These are phyloP conservation scores for Linyphia triangularis DNA, from an alignment of 2,888 invertebrate species.

Conservation along the genomic window DNA sequence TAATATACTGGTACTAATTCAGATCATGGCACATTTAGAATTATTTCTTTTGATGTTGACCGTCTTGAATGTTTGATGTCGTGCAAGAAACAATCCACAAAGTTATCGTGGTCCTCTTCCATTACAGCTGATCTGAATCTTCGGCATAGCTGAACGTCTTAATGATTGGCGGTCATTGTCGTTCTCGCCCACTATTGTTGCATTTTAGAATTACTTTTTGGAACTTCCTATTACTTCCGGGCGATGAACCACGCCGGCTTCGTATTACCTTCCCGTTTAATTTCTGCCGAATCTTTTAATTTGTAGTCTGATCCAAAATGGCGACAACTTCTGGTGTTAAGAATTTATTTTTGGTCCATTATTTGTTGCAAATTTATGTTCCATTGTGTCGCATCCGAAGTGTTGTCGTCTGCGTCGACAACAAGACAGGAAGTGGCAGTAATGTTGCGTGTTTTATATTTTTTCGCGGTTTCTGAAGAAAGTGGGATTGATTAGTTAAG, in stretches of 20 bases:
- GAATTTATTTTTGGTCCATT: not conserved
- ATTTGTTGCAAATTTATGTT: not conserved
- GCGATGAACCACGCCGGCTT: slow-evolving; percentile 22
- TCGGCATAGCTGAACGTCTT: not conserved
- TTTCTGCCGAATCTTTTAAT: not conserved
- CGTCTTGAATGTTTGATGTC: no score
- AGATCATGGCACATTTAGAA: no score
- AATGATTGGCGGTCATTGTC: slow-evolving; percentile 47
- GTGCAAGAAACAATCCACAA: no score
- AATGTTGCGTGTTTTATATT: no score
- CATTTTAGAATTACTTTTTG: not conserved
- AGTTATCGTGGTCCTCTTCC: not conserved
- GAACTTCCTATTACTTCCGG: slow-evolving; percentile 21
- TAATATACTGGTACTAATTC: no score
- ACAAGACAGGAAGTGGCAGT: no score
- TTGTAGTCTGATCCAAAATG: not conserved
- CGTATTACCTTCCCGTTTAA: not conserved
- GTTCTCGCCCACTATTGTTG: slow-evolving; percentile 54
- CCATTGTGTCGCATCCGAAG: not conserved
- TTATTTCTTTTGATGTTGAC: no score
- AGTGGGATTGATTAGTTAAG: no score
- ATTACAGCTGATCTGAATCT: slow-evolving; percentile 8
- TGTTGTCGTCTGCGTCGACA: no score
- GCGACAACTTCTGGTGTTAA: not conserved
- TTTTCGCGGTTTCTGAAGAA: no score